Percentiles rank a stretch among this genome's conserved stretches.
phyloP scores from a whole-genome alignment of 2,888 invertebrate genomes.

The Ceramica pisi region DNA sequence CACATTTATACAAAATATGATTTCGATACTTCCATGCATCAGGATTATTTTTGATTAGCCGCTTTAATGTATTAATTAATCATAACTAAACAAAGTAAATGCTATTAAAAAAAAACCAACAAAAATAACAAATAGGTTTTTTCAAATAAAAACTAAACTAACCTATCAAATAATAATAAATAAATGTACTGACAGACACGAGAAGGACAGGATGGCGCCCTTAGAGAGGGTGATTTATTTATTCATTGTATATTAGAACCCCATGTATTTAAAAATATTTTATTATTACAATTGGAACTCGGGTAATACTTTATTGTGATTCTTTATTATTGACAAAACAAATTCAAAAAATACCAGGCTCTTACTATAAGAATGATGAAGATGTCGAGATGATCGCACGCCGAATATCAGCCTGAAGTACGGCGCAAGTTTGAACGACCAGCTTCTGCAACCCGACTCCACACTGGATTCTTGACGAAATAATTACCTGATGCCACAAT shows the following conservation, averaged over 20 bases:
- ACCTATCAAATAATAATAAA: constrained; percentile 37
- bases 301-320: constrained; percentile 78
- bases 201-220: constrained; percentile 74
- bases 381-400: constrained; percentile 67
- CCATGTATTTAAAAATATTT: constrained; percentile 68
- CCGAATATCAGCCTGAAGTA: constrained; percentile 50
- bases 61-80: neutral
- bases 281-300: constrained; percentile 72
- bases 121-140: constrained; percentile 36
- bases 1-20: neutral
- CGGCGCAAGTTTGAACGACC: constrained; percentile 24
- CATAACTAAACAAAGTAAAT: neutral
- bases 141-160: constrained; percentile 29
- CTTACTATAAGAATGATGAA: constrained; percentile 87
- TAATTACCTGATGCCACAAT: constrained; percentile 83
- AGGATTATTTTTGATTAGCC: constrained; percentile 1
- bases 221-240: constrained; percentile 69
- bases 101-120: constrained; percentile 7
- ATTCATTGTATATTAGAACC: constrained; percentile 64
- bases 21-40: neutral
- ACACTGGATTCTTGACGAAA: constrained; percentile 38
- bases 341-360: constrained; percentile 88
- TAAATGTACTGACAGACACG: constrained; percentile 69
- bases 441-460: constrained; percentile 33
- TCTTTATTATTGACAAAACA: constrained; percentile 87